A percentile compares a stretch with the other conserved stretches of the same genome.
Evolutionary conservation across 2,888 invertebrate genomes (phyloP).

Genomic region (Epiblema foenella): DNA sequence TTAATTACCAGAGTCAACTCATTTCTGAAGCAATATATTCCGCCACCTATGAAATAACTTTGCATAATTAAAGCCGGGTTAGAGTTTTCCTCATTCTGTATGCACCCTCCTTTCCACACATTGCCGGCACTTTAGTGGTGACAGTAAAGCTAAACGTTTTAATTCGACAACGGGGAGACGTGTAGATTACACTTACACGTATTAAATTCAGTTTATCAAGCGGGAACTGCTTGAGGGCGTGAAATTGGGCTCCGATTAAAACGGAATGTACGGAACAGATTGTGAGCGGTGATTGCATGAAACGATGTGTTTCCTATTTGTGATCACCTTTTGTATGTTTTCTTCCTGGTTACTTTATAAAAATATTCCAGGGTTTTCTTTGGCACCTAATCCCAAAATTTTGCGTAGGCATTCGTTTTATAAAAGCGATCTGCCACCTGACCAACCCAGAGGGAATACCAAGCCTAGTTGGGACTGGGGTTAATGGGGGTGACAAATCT

Average conservation of each 20-base stretch:
- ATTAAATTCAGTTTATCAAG: conserved; percentile 43
- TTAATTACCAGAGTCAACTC: conserved; percentile 34
- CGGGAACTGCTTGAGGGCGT: conserved; percentile 35
- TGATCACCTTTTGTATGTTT: no score
- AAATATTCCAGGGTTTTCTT: no score
- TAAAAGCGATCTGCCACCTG: no score
- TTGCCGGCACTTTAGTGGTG: conserved; percentile 44
- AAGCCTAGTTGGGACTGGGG: no score
- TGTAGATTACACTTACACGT: conserved; percentile 40
- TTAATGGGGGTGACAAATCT: no score
- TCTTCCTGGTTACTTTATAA: no score
- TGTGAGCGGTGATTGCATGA: background rate
- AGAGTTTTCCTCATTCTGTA: conserved; percentile 46
- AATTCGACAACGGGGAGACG: conserved; percentile 42
- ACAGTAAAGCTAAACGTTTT: conserved; percentile 40
- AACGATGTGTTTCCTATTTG: background rate
- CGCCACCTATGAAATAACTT: conserved; percentile 44
- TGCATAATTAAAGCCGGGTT: conserved; percentile 44
- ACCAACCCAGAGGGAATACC: no score
- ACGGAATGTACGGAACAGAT: background rate
- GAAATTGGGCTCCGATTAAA: conserved; percentile 32
- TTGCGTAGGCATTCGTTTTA: no score
- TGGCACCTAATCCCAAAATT: no score
- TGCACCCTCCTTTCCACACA: conserved; percentile 46
- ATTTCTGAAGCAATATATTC: conserved; percentile 42